phyloP scores from a whole-genome alignment of 2,888 invertebrate species.

The Teleogryllus oceanicus region DNA sequence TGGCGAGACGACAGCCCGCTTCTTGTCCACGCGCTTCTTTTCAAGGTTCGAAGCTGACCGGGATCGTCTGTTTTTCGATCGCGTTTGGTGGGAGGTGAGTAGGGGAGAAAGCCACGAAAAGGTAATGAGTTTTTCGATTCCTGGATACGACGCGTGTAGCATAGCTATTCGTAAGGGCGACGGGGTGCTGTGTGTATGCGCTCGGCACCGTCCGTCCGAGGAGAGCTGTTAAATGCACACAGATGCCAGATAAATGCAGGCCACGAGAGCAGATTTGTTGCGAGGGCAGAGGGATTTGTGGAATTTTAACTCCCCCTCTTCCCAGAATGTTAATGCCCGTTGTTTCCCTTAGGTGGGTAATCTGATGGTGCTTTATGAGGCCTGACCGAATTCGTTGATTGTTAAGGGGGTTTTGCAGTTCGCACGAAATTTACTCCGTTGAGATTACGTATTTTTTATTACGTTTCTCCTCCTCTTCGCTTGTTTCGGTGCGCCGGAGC shows the following conservation, averaged over 20 bases:
- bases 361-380: constrained; percentile 1
- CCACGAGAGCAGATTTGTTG: not conserved
- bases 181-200: not conserved
- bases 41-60: no score
- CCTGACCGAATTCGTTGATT: constrained; percentile 18
- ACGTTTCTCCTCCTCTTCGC: not conserved
- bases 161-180: no score
- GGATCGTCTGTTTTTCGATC: no score
- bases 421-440: not conserved
- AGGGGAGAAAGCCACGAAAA: no score
- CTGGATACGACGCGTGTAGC: not conserved
- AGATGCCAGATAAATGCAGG: not conserved
- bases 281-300: not conserved
- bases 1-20: no score
- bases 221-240: constrained; percentile 9
- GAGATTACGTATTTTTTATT: constrained; percentile 11
- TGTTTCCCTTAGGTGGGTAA: not conserved
- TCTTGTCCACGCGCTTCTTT: no score
- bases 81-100: no score
- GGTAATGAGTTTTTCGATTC: not conserved
- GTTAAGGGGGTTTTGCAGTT: not conserved
- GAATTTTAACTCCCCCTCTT: not conserved
- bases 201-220: not conserved
- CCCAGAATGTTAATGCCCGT: not conserved
- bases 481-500: not conserved